Conservation (phyloP, 2,797 vertebrate genomes). For the Aratinga solstitialis region DNA sequence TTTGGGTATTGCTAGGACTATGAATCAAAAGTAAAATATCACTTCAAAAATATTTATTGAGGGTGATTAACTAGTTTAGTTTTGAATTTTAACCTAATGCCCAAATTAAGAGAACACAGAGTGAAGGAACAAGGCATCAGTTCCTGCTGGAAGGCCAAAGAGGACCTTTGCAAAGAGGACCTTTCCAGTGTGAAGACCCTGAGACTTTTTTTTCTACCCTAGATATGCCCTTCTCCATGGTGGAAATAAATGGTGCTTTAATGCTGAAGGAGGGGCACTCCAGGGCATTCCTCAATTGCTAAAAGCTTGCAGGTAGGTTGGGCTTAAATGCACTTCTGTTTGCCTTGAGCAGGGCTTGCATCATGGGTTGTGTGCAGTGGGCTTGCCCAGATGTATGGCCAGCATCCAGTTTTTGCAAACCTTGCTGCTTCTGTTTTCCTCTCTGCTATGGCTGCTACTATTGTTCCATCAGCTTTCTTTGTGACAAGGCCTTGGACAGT, state of each 20-base stretch:
- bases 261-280: neutral
- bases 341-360: neutral
- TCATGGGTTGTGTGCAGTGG: neutral
- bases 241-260: neutral
- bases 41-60: neutral
- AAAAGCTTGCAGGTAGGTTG: neutral
- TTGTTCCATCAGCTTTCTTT: conserved; percentile 11
- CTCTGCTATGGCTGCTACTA: neutral
- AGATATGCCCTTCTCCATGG: neutral
- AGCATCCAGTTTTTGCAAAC: conserved; percentile 13
- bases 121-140: neutral
- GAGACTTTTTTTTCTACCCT: neutral
- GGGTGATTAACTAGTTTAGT: neutral
- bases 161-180: neutral
- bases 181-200: neutral
- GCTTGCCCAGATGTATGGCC: conserved; percentile 47
- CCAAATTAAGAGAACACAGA: neutral
- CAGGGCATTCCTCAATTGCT: neutral
- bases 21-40: neutral
- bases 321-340: neutral
- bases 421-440: conserved; percentile 26
- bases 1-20: neutral
- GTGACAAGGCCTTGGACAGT: neutral
- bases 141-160: neutral
- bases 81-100: neutral